Base-by-base conservation (phyloP, 2,888 invertebrate species). In the Standfussiana lucernea region DNA sequence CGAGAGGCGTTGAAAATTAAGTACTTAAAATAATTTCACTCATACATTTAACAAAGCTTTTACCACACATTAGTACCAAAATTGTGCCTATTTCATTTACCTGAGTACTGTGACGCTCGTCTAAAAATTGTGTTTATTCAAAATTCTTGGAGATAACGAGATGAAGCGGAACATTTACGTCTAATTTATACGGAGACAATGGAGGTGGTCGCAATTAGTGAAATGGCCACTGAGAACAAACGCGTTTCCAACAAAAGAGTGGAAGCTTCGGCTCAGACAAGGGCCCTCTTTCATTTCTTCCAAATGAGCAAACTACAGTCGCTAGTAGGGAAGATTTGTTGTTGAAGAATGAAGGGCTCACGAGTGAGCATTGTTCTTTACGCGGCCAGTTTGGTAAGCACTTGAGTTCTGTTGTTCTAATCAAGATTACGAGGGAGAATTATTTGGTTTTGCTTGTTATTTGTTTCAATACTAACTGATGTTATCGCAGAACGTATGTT, bases 281-380 rank as follows among this genome's bases (percentile, higher is more conserved):
- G 92, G 91, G 93, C 93, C 91, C 92, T 93, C 94, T 95, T 95
- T 95, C 96, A 95, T 95, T 95, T 95, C 96, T 96, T 96, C 96
- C 96, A 96, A 96, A 96, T 96, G 96, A 96, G 95, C 96, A 96
- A 95, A 95, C 96, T 95, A 95, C 94, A 93, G 93, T 90, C 92
- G 79, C 92, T 91, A 91, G 92, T 92, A 91, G 95, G 95, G 94
- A 95, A 95, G 94, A 95, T 95, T 95, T 95, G 95, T 95, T 94
- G 94, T 94, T 94, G 86, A 93, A 91, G 94, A 94, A 93, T 92
- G 94, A 95, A 95, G 95, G 94, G 95, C 93, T 89, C 90, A 90
- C 88, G 93, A 95, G 94, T 95, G 92, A 92, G 91, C 91, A 94
- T 96, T 96, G 95, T 96, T 95, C 94, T 92, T 92, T 93, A 91